Conservation (phyloP, 2,113 vertebrate species). For the Nothoprocta perdicaria region DNA sequence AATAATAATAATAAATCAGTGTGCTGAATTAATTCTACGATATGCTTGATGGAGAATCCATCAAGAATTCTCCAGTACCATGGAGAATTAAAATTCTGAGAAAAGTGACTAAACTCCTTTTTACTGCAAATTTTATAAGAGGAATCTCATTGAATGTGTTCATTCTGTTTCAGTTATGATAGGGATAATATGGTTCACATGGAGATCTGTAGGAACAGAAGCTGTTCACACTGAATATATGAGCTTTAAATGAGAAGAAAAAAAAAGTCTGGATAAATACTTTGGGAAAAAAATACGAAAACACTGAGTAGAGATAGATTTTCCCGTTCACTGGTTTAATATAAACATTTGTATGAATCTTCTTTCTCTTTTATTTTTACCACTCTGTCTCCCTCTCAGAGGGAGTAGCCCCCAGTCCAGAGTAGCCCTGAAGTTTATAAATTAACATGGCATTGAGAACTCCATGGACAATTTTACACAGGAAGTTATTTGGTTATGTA, state of each 20-base stretch:
- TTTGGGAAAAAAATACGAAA: not conserved
- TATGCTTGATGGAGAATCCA: not conserved
- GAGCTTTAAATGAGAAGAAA: not conserved
- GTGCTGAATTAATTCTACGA: not conserved
- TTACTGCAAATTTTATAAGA: not conserved
- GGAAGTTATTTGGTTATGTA: not conserved
- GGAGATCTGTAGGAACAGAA: not conserved
- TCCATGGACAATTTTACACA: not conserved
- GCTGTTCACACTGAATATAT: not conserved
- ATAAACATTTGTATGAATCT: not conserved
- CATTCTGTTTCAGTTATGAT: not conserved
- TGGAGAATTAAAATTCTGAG: not conserved
- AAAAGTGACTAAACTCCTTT: not conserved
- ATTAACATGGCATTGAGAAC: not conserved
- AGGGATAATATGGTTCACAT: not conserved
- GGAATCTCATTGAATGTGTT: not conserved
- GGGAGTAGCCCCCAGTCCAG: too few species aligned
- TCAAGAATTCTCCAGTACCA: not conserved
- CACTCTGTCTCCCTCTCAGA: not conserved
- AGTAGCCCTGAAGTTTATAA: not conserved
- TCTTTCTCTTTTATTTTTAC: not conserved
- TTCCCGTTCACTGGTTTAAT: not conserved
- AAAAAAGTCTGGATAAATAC: not conserved
- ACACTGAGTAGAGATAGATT: not conserved
- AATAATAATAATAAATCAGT: not conserved